phyloP scores from a whole-genome alignment of 2,888 invertebrate species.

The Spodoptera littoralis region DNA sequence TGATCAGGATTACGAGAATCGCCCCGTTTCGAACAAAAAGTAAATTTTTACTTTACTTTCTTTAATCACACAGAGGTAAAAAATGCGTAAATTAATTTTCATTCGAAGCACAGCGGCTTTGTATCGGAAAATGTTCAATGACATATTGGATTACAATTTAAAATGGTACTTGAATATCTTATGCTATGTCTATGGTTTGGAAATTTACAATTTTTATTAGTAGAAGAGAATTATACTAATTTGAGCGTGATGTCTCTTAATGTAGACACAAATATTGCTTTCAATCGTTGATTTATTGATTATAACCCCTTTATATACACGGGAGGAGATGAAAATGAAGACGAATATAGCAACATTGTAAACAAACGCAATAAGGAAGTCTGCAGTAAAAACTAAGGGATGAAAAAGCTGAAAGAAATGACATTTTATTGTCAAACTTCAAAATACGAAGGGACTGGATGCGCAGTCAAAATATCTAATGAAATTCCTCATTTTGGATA shows the following conservation, averaged over 20 bases:
- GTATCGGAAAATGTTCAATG: constrained; percentile 15
- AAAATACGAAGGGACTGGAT: constrained; percentile 66
- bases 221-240: constrained; percentile 74
- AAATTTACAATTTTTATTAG: constrained; percentile 66
- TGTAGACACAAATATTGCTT: constrained; percentile 78
- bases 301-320: constrained; percentile 50
- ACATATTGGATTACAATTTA: constrained; percentile 30
- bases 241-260: constrained; percentile 81
- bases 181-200: constrained; percentile 45
- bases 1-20: constrained; percentile 4
- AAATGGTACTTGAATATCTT: constrained; percentile 37
- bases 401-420: constrained; percentile 52
- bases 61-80: constrained; percentile 10
- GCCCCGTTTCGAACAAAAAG: constrained; percentile 43
- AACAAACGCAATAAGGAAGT: constrained; percentile 50
- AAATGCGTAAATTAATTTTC: constrained; percentile 21
- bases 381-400: constrained; percentile 41
- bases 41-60: constrained; percentile 10
- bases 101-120: constrained; percentile 29
- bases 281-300: constrained; percentile 73
- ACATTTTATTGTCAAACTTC: constrained; percentile 77
- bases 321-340: constrained; percentile 41
- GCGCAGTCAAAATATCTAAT: constrained; percentile 57
- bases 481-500: constrained; percentile 49
- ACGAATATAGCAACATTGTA: constrained; percentile 42